Percentiles rank a stretch among this genome's conserved stretches.
Evolutionary conservation across 2,888 invertebrate genomes (phyloP).

Genomic region (Terebella lapidaria): DNA sequence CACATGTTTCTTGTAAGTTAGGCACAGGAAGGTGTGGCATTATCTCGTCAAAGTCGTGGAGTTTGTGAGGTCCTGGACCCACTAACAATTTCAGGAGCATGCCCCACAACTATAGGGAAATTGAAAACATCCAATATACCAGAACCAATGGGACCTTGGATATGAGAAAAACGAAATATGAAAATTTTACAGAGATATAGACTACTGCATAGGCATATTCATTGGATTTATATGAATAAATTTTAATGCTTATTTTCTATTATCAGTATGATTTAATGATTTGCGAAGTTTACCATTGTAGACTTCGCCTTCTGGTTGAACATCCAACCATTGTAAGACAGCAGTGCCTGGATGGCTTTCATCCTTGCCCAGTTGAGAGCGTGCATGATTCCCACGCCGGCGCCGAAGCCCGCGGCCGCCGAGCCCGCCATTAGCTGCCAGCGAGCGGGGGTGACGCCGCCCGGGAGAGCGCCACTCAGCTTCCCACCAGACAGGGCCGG

Average conservation of each 20-base stretch:
- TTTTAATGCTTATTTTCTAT: no score
- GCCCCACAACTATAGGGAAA: conserved; percentile 20
- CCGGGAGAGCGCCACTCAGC: neutral
- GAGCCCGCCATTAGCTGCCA: conserved; percentile 1
- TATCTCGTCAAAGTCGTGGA: conserved; percentile 32
- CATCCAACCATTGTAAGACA: conserved; percentile 13
- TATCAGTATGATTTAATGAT: no score
- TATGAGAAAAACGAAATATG: no score
- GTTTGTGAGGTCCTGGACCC: conserved; percentile 19
- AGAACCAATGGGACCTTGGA: no score
- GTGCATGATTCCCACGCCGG: neutral
- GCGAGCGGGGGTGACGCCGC: neutral
- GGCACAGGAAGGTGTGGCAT: conserved; percentile 36
- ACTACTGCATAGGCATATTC: no score
- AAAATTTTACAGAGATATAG: no score
- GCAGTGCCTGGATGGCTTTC: conserved; percentile 4
- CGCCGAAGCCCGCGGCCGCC: neutral
- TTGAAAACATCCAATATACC: no score
- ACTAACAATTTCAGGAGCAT: conserved; percentile 18
- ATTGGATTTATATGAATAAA: no score
- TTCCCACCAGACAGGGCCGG: neutral
- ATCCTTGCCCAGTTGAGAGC: neutral
- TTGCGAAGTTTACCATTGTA: no score
- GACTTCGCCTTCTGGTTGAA: conserved; percentile 8
- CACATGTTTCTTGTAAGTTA: conserved; percentile 31